phyloP scores from a whole-genome alignment of 2,113 vertebrate genomes.

The Entomyzon cyanotis region DNA sequence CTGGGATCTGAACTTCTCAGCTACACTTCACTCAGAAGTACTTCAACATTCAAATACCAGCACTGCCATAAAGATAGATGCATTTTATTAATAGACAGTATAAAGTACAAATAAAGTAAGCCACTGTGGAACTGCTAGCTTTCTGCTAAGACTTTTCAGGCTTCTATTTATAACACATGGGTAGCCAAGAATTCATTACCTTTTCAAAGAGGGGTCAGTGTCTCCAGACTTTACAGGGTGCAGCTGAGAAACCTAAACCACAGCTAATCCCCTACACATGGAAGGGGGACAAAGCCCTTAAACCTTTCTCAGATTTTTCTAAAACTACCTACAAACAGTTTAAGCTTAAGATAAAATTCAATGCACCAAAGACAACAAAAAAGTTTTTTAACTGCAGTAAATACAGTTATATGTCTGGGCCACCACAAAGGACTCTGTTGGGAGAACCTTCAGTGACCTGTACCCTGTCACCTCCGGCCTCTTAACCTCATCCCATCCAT shows the following conservation, averaged over 20 bases:
- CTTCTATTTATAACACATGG: fast-evolving
- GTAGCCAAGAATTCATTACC: background rate
- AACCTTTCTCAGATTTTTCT: background rate
- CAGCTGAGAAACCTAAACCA: background rate
- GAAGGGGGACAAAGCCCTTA: too few species aligned
- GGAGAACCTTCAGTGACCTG: background rate
- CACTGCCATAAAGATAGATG: fast-evolving
- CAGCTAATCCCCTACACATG: background rate
- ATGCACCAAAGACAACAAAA: fast-evolving
- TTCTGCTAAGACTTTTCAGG: background rate
- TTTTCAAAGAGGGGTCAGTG: background rate
- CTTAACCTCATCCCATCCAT: background rate
- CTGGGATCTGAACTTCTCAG: background rate
- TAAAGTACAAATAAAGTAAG: background rate
- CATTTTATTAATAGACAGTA: background rate
- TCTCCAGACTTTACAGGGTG: background rate
- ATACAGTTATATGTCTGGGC: background rate
- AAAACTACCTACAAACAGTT: background rate
- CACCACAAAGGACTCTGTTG: background rate
- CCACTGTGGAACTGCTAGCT: background rate
- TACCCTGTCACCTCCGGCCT: fast-evolving
- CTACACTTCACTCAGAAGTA: fast-evolving
- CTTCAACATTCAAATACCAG: background rate
- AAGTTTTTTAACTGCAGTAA: background rate
- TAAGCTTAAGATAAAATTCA: background rate